phyloP scores from a whole-genome alignment of 2,888 invertebrate species.

The Octodonta nipae region DNA sequence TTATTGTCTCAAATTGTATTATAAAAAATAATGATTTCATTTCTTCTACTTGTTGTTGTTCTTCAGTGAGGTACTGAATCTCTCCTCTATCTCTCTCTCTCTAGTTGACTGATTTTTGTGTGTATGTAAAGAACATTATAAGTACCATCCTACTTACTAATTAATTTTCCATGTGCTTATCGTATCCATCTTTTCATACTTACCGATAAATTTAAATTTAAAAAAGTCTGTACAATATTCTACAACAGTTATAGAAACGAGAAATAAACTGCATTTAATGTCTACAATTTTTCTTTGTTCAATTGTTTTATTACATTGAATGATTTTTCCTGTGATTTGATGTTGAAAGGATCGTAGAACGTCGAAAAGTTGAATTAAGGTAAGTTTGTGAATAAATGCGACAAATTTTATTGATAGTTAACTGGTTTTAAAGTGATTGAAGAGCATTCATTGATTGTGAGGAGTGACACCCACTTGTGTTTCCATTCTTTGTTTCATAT shows the following conservation, averaged over 20 bases:
- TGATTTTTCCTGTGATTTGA: neutral
- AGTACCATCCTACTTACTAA: conserved; percentile 17
- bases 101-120: conserved; percentile 23
- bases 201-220: conserved; percentile 26
- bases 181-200: conserved; percentile 25
- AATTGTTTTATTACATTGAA: conserved; percentile 5
- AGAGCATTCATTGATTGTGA: too few relatives aligned
- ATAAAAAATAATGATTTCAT: conserved; percentile 15
- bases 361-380: too few relatives aligned
- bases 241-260: conserved; percentile 18
- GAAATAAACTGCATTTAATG: conserved; percentile 32
- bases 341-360: too few relatives aligned
- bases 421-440: too few relatives aligned
- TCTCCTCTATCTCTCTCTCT: too few relatives aligned
- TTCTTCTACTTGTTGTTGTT: conserved; percentile 7
- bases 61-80: conserved; percentile 24
- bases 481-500: too few relatives aligned
- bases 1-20: conserved; percentile 26
- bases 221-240: conserved; percentile 27
- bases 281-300: conserved; percentile 18
- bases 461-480: too few relatives aligned
- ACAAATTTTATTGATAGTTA: too few relatives aligned
- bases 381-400: too few relatives aligned
- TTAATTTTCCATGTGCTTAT: conserved; percentile 29
- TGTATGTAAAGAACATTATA: conserved; percentile 19